Base-by-base conservation (phyloP, 2,797 vertebrate genomes). In the Sebastes trivittatus region DNA sequence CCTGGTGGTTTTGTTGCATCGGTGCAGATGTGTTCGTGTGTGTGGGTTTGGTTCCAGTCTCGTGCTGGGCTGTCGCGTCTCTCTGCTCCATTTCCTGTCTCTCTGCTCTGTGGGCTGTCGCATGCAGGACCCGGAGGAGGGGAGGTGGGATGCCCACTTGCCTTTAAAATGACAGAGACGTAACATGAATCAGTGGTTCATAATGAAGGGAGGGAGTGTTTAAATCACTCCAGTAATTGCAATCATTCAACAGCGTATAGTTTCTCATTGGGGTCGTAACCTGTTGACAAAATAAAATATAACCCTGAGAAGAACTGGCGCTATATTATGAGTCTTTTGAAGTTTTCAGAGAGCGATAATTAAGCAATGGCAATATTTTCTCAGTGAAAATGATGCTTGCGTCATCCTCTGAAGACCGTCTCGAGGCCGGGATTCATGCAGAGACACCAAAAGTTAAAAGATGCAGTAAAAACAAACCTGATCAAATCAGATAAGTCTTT, bases 51-150 rank as follows among this genome's bases (percentile, higher is more conserved):
- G 85, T 92, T 93, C 88, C 83, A 87, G 87, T 75, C 77, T 89
- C 88, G 49, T 86, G 89, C 89, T 91, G 89, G 58, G 89, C 88
- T 82, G 89, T 87, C 79, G 73, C 78, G 78, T 87, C 87, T 88
- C 85, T 84, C 77, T 91, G 89, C 87, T 92, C 88, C 83, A 89
- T 90, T 93, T 92, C 87, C 81, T 88, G 90, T 87, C 79, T 83
- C 71, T 73, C 67, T 72, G 75, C 83, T 87, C 86, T 72, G 83
- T 71, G 78, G 87, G 87, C 72, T 90, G 85, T 91, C 72, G 4
- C 46, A 49, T 49, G 16, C 80, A 67, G 14, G 63, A 70, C 75
- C 77, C 20, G 52, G 68, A 83, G 80, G 82, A 82, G 70, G 71
- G 76, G 77, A 75, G 72, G 73, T 61, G 73, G 58, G 22, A 86